These are phyloP conservation scores for Lasiurus cinereus DNA, from an alignment of 2,113 vertebrate species.

Conservation along the genomic window DNA sequence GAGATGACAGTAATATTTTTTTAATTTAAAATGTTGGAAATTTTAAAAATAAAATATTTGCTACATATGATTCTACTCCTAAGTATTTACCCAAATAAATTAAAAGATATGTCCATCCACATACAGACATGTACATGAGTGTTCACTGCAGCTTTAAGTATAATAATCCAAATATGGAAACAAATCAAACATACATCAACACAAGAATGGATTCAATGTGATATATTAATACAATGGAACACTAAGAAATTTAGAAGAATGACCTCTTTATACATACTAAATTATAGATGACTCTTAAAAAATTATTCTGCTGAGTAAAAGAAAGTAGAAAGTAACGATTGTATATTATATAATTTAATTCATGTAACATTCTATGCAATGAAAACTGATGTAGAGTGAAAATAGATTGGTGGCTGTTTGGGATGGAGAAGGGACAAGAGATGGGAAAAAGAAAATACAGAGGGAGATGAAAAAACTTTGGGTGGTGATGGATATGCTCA, in stretches of 20 bases:
- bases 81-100: neutral
- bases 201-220: neutral
- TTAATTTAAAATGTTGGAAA: neutral
- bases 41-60: neutral
- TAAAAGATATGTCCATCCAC: neutral
- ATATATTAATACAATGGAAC: neutral
- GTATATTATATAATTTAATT: neutral
- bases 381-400: neutral
- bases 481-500: neutral
- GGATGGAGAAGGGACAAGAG: accelerated
- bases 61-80: neutral
- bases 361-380: neutral
- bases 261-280: neutral
- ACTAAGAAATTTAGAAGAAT: neutral
- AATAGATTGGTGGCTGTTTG: neutral
- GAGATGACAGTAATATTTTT: neutral
- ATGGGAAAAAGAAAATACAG: neutral
- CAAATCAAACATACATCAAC: neutral
- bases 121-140: neutral
- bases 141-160: neutral
- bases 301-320: neutral
- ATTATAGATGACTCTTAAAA: neutral
- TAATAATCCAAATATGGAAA: neutral
- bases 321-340: neutral
- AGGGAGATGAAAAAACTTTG: neutral